Percentiles rank a stretch among this genome's conserved stretches.
Evolutionary conservation across 2,797 vertebrate species (phyloP).

Genomic region (Pygocentrus nattereri): DNA sequence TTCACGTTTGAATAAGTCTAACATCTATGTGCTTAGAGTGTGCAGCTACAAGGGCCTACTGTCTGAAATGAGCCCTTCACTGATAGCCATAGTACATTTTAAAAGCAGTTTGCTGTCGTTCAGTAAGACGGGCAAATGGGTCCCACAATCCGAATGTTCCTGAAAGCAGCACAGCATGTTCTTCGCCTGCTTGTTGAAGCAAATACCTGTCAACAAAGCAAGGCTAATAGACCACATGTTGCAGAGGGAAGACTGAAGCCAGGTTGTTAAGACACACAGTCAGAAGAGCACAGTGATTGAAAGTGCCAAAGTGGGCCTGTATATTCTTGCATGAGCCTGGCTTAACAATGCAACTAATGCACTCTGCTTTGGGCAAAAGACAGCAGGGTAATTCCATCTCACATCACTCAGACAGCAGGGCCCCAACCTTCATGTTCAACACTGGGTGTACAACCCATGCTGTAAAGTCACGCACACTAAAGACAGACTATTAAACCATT

Average conservation of each 20-base stretch:
- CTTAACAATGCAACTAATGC: conserved; percentile 9
- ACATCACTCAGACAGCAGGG: neutral
- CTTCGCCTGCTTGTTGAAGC: neutral
- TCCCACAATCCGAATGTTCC: neutral
- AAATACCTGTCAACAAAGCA: neutral
- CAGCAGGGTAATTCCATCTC: neutral
- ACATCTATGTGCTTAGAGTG: neutral
- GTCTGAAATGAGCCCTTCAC: neutral
- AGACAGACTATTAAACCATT: no score
- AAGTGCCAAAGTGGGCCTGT: conserved; percentile 32
- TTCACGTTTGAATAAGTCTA: neutral
- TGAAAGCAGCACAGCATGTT: neutral
- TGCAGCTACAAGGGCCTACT: neutral
- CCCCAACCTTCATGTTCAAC: neutral
- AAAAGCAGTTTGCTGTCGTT: neutral
- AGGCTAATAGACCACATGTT: neutral
- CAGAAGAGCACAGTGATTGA: neutral
- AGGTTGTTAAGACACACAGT: conserved; percentile 1
- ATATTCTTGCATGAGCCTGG: conserved; percentile 18
- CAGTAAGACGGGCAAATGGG: neutral
- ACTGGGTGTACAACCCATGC: neutral
- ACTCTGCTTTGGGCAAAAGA: conserved; percentile 22
- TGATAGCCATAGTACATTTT: neutral
- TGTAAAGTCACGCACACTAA: no score
- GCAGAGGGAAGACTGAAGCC: neutral